These are phyloP conservation scores for Corythornis vintsioides DNA, from an alignment of 2,113 vertebrate genomes.

Conservation along the genomic window DNA sequence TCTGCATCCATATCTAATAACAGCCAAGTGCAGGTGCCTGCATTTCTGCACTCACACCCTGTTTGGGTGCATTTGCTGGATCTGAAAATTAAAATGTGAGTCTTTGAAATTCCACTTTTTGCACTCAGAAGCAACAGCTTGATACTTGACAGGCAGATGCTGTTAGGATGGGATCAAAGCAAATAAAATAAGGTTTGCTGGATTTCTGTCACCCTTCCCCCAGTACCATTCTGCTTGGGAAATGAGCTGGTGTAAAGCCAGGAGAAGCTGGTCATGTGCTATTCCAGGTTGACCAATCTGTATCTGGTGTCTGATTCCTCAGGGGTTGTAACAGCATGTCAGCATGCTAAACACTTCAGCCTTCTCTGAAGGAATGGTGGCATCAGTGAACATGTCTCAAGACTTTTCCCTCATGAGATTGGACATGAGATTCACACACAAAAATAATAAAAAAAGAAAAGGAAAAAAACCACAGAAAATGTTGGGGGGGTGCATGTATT, in stretches of 20 bases:
- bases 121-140: background rate
- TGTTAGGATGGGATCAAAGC: slow-evolving; percentile 4
- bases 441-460: background rate
- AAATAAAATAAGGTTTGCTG: slow-evolving; percentile 2
- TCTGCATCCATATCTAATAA: background rate
- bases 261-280: background rate
- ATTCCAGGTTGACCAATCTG: background rate
- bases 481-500: background rate
- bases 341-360: too few species aligned
- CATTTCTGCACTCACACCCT: background rate
- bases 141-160: background rate
- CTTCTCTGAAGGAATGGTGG: too few species aligned
- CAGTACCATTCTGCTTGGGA: background rate
- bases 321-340: too few species aligned
- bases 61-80: background rate
- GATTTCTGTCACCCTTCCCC: background rate
- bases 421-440: background rate
- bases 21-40: background rate
- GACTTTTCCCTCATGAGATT: background rate
- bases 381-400: too few species aligned
- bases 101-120: background rate
- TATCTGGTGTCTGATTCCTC: too few species aligned
- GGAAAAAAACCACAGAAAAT: background rate
- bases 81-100: background rate
- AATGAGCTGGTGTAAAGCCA: background rate